Evolutionary conservation across 2,888 invertebrate genomes (phyloP), one percentile per base, ranked within the genome.

Genomic region (Lochmaea capreae): DNA sequence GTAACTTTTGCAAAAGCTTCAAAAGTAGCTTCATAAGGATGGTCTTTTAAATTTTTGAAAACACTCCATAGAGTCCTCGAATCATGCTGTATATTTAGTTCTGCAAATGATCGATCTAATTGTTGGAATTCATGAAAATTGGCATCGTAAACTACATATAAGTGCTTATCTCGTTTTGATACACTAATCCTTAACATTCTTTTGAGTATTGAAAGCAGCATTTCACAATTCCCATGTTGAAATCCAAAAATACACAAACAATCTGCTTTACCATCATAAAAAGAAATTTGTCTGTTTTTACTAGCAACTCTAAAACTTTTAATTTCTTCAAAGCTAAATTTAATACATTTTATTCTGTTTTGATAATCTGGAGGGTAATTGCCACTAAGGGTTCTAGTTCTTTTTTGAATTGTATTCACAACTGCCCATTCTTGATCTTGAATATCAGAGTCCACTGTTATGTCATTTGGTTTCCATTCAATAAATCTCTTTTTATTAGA

Each of bases 1-100:
- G 95, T 93, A 33, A 97, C 90, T 87, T 96, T 96, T 33, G 95
- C 93, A 87, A 97, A 95, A 0, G 95, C 94, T 82, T 94, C 94
- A 89, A 96, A 86, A 0, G 96, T 94, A 0, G 95, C 93, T 83
- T 94, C 94, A 83, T 94, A 94, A 0, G 97, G 96, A 83, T 95
- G 90, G 74, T 91, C 88, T 78, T 90, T 90, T 72, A 91, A 87
- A 83, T 90, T 90, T 79, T 88, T 89, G 26, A 91, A 87, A 80
- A 91, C 88, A 75, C 88, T 89, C 93, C 93, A 93, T 0, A 93
- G 91, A 8, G 91, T 91, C 0, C 91, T 90, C 67, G 91, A 91
- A 81, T 94, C 94, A 18, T 91, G 90, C 84, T 94, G 94, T 74
- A 98, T 90, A 83, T 96, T 93, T 76, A 97, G 87, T 80, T 97